A percentile compares a stretch with the other conserved stretches of the same genome.
phyloP scores from a whole-genome alignment of 1,140 invertebrate species.

The Hestina assimilis region DNA sequence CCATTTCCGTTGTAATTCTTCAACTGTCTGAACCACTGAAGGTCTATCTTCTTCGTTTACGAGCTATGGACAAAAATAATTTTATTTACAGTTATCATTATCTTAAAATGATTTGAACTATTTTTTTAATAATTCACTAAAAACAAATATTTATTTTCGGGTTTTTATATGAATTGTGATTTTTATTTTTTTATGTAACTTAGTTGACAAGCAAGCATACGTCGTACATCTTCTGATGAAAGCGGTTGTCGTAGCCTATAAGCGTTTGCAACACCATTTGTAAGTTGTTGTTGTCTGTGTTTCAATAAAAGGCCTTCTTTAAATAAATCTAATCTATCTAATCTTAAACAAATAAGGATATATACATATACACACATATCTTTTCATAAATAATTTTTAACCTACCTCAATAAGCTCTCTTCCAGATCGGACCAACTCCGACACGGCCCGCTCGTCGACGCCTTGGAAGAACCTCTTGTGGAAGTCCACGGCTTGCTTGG shows the following conservation, averaged over 20 bases:
- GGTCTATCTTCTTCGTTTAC: constrained; percentile 81
- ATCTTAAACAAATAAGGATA: no score
- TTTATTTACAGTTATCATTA: neutral
- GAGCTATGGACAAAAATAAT: constrained; percentile 35
- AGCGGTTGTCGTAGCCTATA: no score
- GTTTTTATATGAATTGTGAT: no score
- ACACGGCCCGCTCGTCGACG: constrained; percentile 89
- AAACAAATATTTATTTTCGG: neutral
- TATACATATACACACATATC: no score
- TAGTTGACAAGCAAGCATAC: no score
- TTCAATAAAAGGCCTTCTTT: no score
- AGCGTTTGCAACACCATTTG: no score
- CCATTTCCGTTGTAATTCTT: constrained; percentile 87
- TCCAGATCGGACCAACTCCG: constrained; percentile 88
- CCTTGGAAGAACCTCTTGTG: constrained; percentile 92
- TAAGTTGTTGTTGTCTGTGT: no score
- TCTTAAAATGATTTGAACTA: neutral
- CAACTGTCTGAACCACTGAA: constrained; percentile 84
- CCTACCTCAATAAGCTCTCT: constrained; percentile 84
- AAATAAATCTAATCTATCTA: no score
- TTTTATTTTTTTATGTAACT: no score
- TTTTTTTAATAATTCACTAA: no score
- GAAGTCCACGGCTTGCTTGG: constrained; percentile 88
- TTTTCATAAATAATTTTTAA: neutral
- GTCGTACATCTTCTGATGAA: no score